phyloP scores from a whole-genome alignment of 2,113 vertebrate species.

The Petrocephalus zakoni region DNA sequence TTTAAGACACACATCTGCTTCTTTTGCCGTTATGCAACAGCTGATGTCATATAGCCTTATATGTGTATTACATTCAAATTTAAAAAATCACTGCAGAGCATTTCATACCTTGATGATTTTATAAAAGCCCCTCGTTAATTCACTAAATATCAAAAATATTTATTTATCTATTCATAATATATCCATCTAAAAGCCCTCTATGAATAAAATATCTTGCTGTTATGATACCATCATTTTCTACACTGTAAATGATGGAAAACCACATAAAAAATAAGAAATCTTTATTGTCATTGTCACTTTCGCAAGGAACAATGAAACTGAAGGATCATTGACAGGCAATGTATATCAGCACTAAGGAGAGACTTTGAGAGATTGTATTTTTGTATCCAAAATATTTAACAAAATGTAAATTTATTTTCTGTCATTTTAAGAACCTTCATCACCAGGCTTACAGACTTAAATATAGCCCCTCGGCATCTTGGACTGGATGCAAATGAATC shows the following conservation, averaged over 20 bases:
- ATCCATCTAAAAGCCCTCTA: neutral
- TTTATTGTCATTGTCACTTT: too few species aligned
- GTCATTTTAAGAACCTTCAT: too few species aligned
- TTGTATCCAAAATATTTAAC: too few species aligned
- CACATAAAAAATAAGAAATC: too few species aligned
- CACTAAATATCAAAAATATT: too few species aligned
- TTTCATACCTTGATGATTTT: neutral
- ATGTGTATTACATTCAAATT: neutral
- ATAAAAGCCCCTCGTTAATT: neutral
- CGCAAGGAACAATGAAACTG: too few species aligned
- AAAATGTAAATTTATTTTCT: too few species aligned
- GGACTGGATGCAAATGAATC: too few species aligned
- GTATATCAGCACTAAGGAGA: neutral
- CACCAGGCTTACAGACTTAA: too few species aligned
- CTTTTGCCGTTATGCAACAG: neutral
- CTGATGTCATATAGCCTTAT: neutral
- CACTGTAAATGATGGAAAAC: too few species aligned
- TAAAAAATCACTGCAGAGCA: neutral
- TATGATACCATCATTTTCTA: neutral
- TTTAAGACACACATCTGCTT: slow-evolving; percentile 1
- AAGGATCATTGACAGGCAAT: neutral
- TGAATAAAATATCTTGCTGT: neutral
- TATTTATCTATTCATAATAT: neutral
- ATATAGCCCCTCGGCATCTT: too few species aligned
- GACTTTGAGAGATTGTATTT: too few species aligned